Percentiles rank a stretch among this genome's conserved stretches.
Conservation (phyloP, 1,140 invertebrate species). For the Rhyacophila brunnea region DNA sequence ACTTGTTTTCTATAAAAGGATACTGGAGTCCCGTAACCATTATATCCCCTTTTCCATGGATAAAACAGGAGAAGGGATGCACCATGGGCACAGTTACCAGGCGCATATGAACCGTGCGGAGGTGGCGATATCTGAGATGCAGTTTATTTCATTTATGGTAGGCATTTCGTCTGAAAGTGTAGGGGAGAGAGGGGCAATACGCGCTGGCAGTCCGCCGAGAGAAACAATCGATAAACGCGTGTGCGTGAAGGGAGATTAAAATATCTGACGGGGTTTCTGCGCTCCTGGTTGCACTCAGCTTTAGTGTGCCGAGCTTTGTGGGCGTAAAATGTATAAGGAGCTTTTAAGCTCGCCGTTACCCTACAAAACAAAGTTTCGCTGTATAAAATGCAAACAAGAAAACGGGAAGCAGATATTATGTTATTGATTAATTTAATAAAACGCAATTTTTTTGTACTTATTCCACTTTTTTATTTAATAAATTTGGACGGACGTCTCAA, state of each 20-base stretch:
- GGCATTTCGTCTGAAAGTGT: background rate
- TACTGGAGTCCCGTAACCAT: conserved; percentile 24
- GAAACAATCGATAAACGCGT: conserved; percentile 35
- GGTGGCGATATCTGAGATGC: conserved; percentile 21
- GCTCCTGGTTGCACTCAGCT: conserved; percentile 21
- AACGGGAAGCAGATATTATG: too few relatives aligned
- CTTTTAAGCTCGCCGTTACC: too few relatives aligned
- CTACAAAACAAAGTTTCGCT: too few relatives aligned
- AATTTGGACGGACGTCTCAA: too few relatives aligned
- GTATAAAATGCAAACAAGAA: too few relatives aligned
- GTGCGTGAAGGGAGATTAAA: conserved; percentile 27
- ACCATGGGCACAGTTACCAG: conserved; percentile 33
- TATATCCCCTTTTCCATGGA: conserved; percentile 27
- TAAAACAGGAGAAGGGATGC: conserved; percentile 34
- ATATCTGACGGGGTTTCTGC: conserved; percentile 10
- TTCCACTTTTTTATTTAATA: too few relatives aligned
- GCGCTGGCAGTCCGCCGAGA: conserved; percentile 9
- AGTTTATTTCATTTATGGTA: conserved; percentile 8
- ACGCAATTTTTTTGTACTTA: too few relatives aligned
- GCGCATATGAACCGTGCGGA: conserved; percentile 14
- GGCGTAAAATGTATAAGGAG: background rate
- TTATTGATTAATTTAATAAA: too few relatives aligned
- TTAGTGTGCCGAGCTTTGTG: conserved; percentile 17
- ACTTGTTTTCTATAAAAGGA: conserved; percentile 7
- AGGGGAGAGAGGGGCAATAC: background rate